Base-by-base conservation (phyloP, 2,888 invertebrate species). In the Orthosia gothica region DNA sequence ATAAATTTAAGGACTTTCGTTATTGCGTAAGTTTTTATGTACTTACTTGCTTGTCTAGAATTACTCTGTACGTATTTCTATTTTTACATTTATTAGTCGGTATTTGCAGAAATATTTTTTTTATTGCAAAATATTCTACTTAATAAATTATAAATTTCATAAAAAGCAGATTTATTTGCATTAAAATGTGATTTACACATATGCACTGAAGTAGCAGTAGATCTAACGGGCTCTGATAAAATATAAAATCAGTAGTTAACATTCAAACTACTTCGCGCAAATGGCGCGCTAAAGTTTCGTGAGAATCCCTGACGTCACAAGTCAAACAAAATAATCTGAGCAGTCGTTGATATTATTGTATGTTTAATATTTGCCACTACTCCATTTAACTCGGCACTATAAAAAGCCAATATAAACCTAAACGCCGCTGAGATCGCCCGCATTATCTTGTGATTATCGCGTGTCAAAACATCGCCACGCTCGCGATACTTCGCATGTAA, bases 401-500 rank as follows among this genome's bases (percentile, higher is more conserved):
- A 95, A 95, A 96, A 96, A 96, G 95, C 95, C 93, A 96, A 95
- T 95, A 95, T 96, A 95, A 96, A 95, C 96, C 95, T 96, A 96
- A 96, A 95, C 93, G 95, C 93, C 93, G 91, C 89, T 89, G 94
- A 96, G 96, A 96, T 96, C 95, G 96, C 92, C 92, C 94, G 96
- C 94, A 96, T 97, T 97, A 97, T 96, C 96, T 96, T 93, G 94
- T 96, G 96, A 96, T 96, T 96, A 96, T 97, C 97, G 96, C 96
- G 96, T 96, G 97, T 97, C 96, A 97, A 96, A 97, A 97, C 96
- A 97, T 96, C 95, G 95, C 95, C 96, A 96, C 96, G 95, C 96
- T 96, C 95, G 95, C 96, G 96, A 96, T 97, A 96, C 96, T 96
- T 96, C 96, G 96, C 96, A 95, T 96, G 96, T 96, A 96, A 97